Evolutionary conservation across 2,797 vertebrate genomes (phyloP).

Genomic region (Anabas testudineus): DNA sequence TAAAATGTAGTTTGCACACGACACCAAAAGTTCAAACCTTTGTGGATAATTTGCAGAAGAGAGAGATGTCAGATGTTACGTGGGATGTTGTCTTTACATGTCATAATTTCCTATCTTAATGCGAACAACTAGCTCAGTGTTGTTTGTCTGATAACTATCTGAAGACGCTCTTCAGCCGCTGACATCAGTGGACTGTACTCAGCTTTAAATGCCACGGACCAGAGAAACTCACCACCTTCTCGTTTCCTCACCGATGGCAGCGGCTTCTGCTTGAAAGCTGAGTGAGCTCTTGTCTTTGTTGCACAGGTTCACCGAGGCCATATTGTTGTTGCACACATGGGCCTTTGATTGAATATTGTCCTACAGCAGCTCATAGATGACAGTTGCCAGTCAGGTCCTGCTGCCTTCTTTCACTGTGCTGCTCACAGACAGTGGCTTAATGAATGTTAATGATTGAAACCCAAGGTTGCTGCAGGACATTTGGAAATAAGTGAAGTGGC

Average conservation of each 20-base stretch:
- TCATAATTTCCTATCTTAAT: too few relatives aligned
- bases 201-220: neutral
- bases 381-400: constrained; percentile 1
- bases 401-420: neutral
- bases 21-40: too few relatives aligned
- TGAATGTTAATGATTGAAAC: neutral
- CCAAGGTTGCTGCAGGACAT: neutral
- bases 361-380: neutral
- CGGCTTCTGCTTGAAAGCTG: neutral
- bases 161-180: too few relatives aligned
- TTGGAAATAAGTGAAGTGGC: neutral
- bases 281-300: neutral
- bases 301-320: neutral
- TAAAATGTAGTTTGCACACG: too few relatives aligned
- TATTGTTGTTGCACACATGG: neutral
- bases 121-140: too few relatives aligned
- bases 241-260: neutral
- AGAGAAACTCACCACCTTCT: neutral
- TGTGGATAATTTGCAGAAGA: too few relatives aligned
- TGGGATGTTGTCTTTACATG: too few relatives aligned
- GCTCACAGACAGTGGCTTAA: neutral
- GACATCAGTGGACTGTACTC: neutral
- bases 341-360: neutral
- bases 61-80: too few relatives aligned
- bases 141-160: too few relatives aligned